Base-by-base conservation (phyloP, 2,797 vertebrate species). In the Cyclopterus lumpus region DNA sequence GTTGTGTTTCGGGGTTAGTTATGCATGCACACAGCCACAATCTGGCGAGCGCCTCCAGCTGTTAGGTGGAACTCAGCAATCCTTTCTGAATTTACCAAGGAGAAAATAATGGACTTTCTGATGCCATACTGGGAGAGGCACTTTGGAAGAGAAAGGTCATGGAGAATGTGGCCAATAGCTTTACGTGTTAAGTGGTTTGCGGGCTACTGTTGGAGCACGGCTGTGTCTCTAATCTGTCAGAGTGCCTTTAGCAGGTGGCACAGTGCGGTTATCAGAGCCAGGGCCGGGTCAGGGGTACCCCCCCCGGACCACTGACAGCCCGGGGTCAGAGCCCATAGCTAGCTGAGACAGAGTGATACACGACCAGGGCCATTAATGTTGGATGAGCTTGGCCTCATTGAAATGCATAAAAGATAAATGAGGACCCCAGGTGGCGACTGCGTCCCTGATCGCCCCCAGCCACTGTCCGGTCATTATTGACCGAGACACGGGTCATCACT, bases 301-400 rank as follows among this genome's bases (percentile, higher is more conserved):
- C 24, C 28, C 18, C n/a, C 22, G 44, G 67, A 74, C 71, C n/a
- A 2, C 44, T 49, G 68, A 67, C 67, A 70, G 78, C 24, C 54
- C 30, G 12, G 68, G 69, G 79, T 83, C 84, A 48, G 6, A 18
- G 0, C 14, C 40, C 40, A 53, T 22, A 40, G 63, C 68, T 53
- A 62, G 16, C 59, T 0, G 12, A 66, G 70, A 26, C 60, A 55
- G 66, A 86, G 60, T 8, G 62, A 89, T 60, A 74, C 3, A n/a
- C 26, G 65, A 53, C 73, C 57, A 69, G 68, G 89, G 85, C 70
- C 82, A 94, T 94, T 86, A 95, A 96, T 94, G 93, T 94, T 94
- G 88, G 83, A 96, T 94, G 86, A 89, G 81, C 60, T 80, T 55
- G 40, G 63, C 73, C 82, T 89, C 73, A 75, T 11, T 84, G 69